Percentiles rank a stretch among this genome's conserved stretches.
Conservation (phyloP, 2,113 vertebrate genomes). For the Muntiacus reevesi region DNA sequence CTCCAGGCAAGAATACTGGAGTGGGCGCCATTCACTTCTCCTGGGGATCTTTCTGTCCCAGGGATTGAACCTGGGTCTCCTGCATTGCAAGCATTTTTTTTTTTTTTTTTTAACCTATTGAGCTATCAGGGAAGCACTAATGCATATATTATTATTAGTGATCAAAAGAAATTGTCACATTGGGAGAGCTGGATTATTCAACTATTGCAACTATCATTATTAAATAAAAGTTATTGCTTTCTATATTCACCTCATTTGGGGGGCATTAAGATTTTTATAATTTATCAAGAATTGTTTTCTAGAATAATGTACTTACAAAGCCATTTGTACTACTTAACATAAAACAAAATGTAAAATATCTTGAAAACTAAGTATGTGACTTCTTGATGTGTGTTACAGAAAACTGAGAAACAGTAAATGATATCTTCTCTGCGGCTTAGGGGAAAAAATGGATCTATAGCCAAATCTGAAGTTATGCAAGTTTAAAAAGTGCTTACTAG, state of each 20-base stretch:
- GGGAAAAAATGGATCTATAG: constrained; percentile 2
- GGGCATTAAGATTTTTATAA: neutral
- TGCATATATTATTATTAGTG: neutral
- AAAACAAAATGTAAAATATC: neutral
- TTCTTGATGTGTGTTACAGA: neutral
- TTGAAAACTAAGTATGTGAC: neutral
- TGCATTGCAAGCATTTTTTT: neutral
- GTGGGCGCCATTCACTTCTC: neutral
- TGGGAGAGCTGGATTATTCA: neutral
- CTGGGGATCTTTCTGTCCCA: accelerated
- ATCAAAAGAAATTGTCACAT: neutral
- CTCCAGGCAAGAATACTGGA: neutral
- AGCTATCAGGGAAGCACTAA: neutral
- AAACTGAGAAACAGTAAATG: neutral
- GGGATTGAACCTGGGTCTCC: neutral
- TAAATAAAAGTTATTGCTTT: neutral
- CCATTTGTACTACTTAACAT: neutral
- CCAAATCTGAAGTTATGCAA: neutral
- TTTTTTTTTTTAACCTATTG: neutral
- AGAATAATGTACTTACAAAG: neutral
- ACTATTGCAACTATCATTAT: neutral
- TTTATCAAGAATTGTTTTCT: neutral
- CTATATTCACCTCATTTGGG: neutral
- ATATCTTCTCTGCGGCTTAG: neutral
- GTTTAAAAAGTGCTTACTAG: constrained; percentile 40